Percentiles rank a stretch among this genome's conserved stretches.
Evolutionary conservation across 2,113 vertebrate genomes (phyloP).

Genomic region (Brachypodius melanocephalos): DNA sequence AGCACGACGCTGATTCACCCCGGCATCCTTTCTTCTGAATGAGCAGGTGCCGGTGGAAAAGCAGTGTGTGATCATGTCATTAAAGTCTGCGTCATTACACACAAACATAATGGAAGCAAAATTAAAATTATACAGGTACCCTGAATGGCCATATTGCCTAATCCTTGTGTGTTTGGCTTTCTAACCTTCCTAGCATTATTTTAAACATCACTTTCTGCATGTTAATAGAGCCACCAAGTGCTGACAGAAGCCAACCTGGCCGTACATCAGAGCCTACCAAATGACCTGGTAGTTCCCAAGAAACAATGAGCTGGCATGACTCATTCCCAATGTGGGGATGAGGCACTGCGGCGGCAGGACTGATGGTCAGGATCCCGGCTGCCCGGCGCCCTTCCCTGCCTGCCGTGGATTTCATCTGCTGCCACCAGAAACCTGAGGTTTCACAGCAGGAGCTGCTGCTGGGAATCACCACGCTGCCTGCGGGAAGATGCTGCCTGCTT

Average conservation of each 20-base stretch:
- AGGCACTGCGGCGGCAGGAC: fast-evolving
- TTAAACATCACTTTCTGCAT: not conserved
- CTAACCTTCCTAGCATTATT: not conserved
- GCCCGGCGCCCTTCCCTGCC: not conserved
- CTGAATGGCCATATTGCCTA: not conserved
- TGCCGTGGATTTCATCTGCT: not conserved
- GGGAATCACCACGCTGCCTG: not conserved
- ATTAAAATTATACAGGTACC: not conserved
- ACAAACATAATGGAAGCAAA: slow-evolving; percentile 22
- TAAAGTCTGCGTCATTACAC: slow-evolving; percentile 11
- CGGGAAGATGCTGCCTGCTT: not conserved
- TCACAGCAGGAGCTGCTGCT: not conserved
- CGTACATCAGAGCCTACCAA: not conserved
- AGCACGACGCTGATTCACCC: slow-evolving; percentile 4
- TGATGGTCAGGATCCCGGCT: not conserved
- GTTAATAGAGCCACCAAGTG: not conserved
- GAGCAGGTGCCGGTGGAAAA: slow-evolving; percentile 32
- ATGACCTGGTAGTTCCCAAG: slow-evolving; percentile 18
- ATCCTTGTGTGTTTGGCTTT: not conserved
- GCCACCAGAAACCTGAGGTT: not conserved
- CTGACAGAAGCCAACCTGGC: not conserved
- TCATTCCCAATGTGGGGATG: not conserved
- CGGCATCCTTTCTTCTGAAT: slow-evolving; percentile 4
- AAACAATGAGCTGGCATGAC: slow-evolving; percentile 15
- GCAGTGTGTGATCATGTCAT: not conserved